Evolutionary conservation across 2,113 vertebrate genomes (phyloP), one percentile per base, ranked within the genome.

Genomic region (Tragelaphus strepsiceros): DNA sequence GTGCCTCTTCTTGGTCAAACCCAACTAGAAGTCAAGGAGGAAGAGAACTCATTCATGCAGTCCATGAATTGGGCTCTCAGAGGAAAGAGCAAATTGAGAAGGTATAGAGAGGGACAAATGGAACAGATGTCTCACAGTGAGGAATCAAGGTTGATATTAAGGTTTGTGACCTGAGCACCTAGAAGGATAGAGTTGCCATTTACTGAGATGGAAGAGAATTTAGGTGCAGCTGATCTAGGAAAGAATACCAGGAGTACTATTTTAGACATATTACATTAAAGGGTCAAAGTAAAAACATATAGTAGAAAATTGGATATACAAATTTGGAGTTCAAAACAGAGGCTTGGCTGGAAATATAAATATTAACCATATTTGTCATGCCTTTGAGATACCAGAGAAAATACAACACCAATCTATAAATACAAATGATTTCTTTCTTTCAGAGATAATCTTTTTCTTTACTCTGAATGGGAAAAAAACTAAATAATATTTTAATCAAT

Each of bases 261-360:
- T 85, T 58, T 24, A 91, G 78, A 88, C 12, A 77, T 39, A n/a
- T 39, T 91, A 24, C 80, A 58, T 93, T 61, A 32, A 95, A 80
- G 28, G 51, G 71, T 94, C 67, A 53, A 86, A 54, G n/a, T 13
- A 83, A 59, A 88, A 95, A 88, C 53, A 22, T 78, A 78, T 5
- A 71, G 51, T 39, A 94, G 56, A 97, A 96, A 94, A 91, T 9
- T 87, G 51, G 7, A 21, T 39, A 88, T 78, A 71, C 82, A 62
- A 58, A 90, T 64, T 28, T 87, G 61, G 58, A 94, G 13, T 56
- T 92, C n/a, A 39, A 82, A 85, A 62, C 84, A 78, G 49, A 71
- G 43, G 17, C 77, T 91, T 22, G 77, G n/a, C 32, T 95, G 8
- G 74, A 97, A 94, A 96, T 59, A 90, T 11, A 90, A 94, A 94